Conservation (phyloP, 30 jellyfish, hydroid and myxozoan species). For the Aurelia coerulea region DNA sequence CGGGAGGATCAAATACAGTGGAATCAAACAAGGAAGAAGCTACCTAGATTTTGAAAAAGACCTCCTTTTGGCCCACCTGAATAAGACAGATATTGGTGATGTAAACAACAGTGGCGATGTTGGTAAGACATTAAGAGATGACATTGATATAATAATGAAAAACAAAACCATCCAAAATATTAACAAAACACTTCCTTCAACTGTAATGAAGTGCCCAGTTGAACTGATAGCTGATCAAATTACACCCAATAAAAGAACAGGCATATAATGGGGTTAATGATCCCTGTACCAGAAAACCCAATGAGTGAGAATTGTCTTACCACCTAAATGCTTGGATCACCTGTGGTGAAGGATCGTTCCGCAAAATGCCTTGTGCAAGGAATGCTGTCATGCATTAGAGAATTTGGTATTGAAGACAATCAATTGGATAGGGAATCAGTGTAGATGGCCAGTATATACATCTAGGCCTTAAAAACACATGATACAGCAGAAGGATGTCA, state of each 20-base stretch:
- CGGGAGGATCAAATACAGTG: constrained; percentile 37
- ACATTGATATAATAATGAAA: constrained; percentile 19
- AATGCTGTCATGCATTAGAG: constrained; percentile 5
- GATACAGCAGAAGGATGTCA: constrained; percentile 24
- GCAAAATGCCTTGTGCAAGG: constrained; percentile 39
- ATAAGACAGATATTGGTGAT: constrained; percentile 42
- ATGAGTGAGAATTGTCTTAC: constrained; percentile 17
- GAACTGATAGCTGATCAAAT: no score
- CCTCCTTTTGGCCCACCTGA: constrained; percentile 41
- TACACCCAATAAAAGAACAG: no score
- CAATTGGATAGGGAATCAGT: constrained; percentile 40
- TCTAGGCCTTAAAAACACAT: constrained; percentile 16
- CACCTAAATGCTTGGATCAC: constrained; percentile 27
- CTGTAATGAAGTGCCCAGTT: no score
- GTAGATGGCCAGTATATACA: constrained; percentile 30
- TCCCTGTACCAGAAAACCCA: constrained; percentile 42
- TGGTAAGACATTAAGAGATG: constrained; percentile 20
- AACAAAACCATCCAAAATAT: no score
- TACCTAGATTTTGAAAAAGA: constrained; percentile 48
- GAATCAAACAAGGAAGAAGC: constrained; percentile 25
- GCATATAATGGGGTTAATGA: no score
- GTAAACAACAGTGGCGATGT: constrained; percentile 31
- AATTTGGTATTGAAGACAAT: constrained; percentile 21
- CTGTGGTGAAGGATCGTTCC: constrained; percentile 28
- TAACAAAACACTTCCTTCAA: no score